Evolutionary conservation across 2,888 invertebrate genomes (phyloP).

Genomic region (Tiliacea aurago): DNA sequence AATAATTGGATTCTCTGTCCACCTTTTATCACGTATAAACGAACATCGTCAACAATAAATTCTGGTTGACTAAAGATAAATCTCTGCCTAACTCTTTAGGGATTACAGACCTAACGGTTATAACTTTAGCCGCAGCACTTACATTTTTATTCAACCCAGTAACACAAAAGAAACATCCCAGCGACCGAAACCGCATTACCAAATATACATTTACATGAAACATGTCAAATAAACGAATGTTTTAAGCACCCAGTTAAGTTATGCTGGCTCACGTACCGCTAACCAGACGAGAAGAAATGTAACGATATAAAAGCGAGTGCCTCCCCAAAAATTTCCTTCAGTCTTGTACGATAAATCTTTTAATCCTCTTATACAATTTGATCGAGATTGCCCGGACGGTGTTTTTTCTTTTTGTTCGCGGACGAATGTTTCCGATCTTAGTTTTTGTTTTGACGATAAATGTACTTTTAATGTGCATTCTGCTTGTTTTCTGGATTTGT

Average conservation of each 20-base stretch:
- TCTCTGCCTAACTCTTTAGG: constrained; percentile 15
- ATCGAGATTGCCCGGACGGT: constrained; percentile 84
- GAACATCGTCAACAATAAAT: constrained; percentile 16
- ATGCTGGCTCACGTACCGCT: constrained; percentile 72
- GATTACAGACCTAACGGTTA: constrained; percentile 40
- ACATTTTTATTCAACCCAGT: constrained; percentile 47
- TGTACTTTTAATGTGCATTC: constrained; percentile 69
- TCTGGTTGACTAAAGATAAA: constrained; percentile 25
- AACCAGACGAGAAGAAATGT: constrained; percentile 79
- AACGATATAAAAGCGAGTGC: constrained; percentile 85
- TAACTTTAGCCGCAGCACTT: constrained; percentile 22
- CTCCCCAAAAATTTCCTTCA: constrained; percentile 85
- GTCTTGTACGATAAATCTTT: constrained; percentile 88
- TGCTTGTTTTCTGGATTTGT: constrained; percentile 61
- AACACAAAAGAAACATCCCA: constrained; percentile 57
- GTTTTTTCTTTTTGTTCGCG: constrained; percentile 66
- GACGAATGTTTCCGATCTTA: constrained; percentile 73
- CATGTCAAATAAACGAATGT: constrained; percentile 73
- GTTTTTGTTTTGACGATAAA: constrained; percentile 72
- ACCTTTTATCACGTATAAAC: constrained; percentile 20
- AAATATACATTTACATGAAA: constrained; percentile 79
- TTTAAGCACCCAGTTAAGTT: constrained; percentile 70
- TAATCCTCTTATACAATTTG: constrained; percentile 89
- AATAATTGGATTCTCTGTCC: neutral
- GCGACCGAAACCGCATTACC: constrained; percentile 65